phyloP scores from a whole-genome alignment of 2,888 invertebrate species.

The Oasisia sp. region DNA sequence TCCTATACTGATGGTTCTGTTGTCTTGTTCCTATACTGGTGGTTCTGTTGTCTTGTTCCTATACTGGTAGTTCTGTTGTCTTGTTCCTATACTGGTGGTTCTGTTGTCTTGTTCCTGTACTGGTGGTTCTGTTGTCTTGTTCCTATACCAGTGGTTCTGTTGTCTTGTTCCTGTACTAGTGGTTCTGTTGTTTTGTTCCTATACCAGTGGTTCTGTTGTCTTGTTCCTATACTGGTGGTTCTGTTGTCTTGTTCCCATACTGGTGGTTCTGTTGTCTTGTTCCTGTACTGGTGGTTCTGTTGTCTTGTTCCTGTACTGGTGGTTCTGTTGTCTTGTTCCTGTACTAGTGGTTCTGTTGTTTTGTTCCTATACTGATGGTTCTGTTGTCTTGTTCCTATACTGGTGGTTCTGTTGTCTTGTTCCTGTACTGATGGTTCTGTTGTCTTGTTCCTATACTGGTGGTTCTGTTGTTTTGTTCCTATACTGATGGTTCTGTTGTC shows the following conservation, averaged over 20 bases:
- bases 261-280: neutral
- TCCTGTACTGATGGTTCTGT: neutral
- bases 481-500: neutral
- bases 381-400: slow-evolving; percentile 30
- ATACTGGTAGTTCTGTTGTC: slow-evolving; percentile 31
- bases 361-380: neutral
- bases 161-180: slow-evolving; percentile 29
- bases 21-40: slow-evolving; percentile 18
- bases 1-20: slow-evolving; percentile 27
- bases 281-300: slow-evolving; percentile 27
- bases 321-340: slow-evolving; percentile 30
- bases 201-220: neutral
- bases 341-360: slow-evolving; percentile 31
- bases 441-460: slow-evolving; percentile 36
- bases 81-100: neutral
- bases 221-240: slow-evolving; percentile 27
- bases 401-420: slow-evolving; percentile 32
- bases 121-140: slow-evolving; percentile 35
- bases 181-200: slow-evolving; percentile 31
- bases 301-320: slow-evolving; percentile 18
- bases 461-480: slow-evolving; percentile 31
- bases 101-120: slow-evolving; percentile 32
- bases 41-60: slow-evolving; percentile 30
- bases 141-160: neutral
- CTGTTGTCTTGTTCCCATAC: slow-evolving; percentile 32